Evolutionary conservation across 2,113 vertebrate genomes (phyloP).

Genomic region (Mionectes macconnelli): DNA sequence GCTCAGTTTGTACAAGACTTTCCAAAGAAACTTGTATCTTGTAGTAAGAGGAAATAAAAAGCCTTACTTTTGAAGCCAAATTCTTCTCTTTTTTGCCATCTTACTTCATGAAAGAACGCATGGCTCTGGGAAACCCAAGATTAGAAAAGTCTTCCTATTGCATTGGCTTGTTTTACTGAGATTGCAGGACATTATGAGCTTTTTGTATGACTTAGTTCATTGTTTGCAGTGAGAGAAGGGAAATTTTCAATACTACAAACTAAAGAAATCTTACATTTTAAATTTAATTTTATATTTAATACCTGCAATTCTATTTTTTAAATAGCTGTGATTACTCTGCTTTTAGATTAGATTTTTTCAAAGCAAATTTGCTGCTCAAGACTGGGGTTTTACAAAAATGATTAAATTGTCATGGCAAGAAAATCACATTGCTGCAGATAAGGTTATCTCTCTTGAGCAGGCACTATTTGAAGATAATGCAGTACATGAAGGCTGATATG

Average conservation of each 20-base stretch:
- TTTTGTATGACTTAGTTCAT: background rate
- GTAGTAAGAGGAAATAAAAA: background rate
- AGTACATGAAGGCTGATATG: background rate
- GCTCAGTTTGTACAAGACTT: background rate
- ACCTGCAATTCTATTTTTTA: background rate
- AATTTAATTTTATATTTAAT: background rate
- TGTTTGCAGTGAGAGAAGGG: background rate
- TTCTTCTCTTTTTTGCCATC: background rate
- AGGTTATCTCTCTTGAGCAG: background rate
- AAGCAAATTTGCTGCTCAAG: background rate
- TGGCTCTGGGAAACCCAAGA: background rate
- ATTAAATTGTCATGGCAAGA: background rate
- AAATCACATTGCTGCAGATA: background rate
- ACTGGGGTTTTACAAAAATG: background rate
- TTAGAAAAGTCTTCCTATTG: slow-evolving; percentile 12
- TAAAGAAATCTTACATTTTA: background rate
- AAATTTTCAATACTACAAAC: background rate
- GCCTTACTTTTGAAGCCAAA: background rate
- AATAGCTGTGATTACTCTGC: background rate
- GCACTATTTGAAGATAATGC: background rate
- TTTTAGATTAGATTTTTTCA: background rate
- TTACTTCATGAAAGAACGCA: background rate
- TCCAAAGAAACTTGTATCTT: background rate
- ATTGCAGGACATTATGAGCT: background rate
- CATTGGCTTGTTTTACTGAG: background rate